Conservation (phyloP, 2,797 vertebrate species). For the Enteromius viviparus region DNA sequence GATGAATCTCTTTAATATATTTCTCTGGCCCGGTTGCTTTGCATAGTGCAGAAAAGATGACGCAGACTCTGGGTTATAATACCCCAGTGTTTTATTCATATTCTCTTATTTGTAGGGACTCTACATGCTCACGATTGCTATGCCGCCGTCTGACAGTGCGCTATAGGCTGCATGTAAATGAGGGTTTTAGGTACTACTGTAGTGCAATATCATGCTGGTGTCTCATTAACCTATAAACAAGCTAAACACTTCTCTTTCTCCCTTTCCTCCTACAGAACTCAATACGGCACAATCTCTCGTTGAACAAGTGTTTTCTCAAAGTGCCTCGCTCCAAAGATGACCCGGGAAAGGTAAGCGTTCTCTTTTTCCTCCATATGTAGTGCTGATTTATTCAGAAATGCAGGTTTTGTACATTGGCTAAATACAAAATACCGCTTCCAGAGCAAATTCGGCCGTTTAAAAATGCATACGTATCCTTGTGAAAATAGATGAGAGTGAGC, state of each 20-base stretch:
- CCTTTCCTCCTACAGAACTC: conserved; percentile 83
- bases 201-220: conserved; percentile 24
- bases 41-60: conserved; percentile 38
- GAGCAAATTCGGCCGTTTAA: conserved; percentile 38
- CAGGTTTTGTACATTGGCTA: conserved; percentile 35
- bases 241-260: conserved; percentile 60
- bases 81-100: conserved; percentile 44
- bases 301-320: conserved; percentile 98
- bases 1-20: conserved; percentile 57
- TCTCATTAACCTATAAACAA: conserved; percentile 61
- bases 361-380: neutral
- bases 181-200: conserved; percentile 32
- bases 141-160: conserved; percentile 13
- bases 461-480: conserved; percentile 44
- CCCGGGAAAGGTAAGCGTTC: conserved; percentile 87
- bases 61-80: conserved; percentile 37
- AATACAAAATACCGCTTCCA: conserved; percentile 31
- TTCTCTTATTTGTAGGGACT: conserved; percentile 43
- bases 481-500: conserved; percentile 42
- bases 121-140: conserved; percentile 10
- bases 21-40: conserved; percentile 41
- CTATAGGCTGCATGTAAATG: conserved; percentile 46
- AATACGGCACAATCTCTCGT: conserved; percentile 93
- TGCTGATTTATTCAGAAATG: conserved; percentile 39
- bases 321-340: conserved; percentile 97